These are phyloP conservation scores for Diaphora mendica DNA, from an alignment of 2,888 invertebrate species.

Conservation along the genomic window DNA sequence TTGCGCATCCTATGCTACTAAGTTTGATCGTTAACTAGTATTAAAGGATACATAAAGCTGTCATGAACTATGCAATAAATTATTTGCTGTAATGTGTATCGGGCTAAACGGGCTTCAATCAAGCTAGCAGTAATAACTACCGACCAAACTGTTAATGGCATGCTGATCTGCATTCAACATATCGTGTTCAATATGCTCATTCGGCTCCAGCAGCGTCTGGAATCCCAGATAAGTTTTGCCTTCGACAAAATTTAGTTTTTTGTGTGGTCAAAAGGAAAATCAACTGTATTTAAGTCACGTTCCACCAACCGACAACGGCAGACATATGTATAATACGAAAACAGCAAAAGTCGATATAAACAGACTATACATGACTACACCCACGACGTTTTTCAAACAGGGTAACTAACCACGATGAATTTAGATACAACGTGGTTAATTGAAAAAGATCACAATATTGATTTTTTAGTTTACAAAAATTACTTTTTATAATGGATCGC, in stretches of 20 bases:
- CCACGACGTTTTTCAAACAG: neutral
- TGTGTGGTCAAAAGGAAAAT: conserved; percentile 55
- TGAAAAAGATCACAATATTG: neutral
- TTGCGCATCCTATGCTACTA: conserved; percentile 57
- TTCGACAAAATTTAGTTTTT: conserved; percentile 62
- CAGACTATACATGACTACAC: conserved; percentile 19
- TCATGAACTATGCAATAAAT: conserved; percentile 57
- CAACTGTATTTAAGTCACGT: conserved; percentile 65
- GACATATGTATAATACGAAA: conserved; percentile 31
- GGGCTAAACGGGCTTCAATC: conserved; percentile 33
- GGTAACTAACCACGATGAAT: neutral
- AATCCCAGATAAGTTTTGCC: conserved; percentile 69
- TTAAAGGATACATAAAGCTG: conserved; percentile 59
- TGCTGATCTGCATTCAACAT: conserved; percentile 66
- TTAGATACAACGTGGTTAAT: neutral
- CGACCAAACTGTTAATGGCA: conserved; percentile 53
- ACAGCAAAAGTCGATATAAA: conserved; percentile 24
- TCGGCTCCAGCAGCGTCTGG: conserved; percentile 60
- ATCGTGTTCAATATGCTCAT: conserved; percentile 63
- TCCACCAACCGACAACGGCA: conserved; percentile 30
- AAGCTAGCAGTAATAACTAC: conserved; percentile 24
- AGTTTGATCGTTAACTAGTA: conserved; percentile 62
- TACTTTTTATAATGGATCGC: no score
- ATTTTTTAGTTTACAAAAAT: neutral
- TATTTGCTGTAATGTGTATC: conserved; percentile 46